A percentile compares a stretch with the other conserved stretches of the same genome.
These are phyloP conservation scores for Hydriomena furcata DNA, from an alignment of 2,888 invertebrate species.

Conservation along the genomic window DNA sequence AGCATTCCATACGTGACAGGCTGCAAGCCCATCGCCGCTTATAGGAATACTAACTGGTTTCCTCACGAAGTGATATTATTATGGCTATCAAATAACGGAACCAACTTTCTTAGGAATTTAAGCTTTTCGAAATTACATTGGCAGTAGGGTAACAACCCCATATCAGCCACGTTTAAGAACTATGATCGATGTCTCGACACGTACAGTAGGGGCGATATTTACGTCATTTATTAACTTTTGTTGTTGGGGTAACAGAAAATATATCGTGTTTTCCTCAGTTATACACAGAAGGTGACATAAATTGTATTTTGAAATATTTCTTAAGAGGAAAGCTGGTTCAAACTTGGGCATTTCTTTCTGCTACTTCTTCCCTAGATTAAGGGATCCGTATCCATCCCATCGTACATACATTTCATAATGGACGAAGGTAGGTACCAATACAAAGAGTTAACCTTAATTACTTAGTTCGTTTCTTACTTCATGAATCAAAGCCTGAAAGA, in stretches of 20 bases:
- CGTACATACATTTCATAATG: too few relatives aligned
- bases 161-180: conserved; percentile 40
- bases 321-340: too few relatives aligned
- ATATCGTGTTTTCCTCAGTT: conserved; percentile 31
- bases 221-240: conserved; percentile 59
- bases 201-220: conserved; percentile 48
- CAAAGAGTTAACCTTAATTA: too few relatives aligned
- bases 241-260: conserved; percentile 41
- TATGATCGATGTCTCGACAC: conserved; percentile 64
- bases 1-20: too few relatives aligned
- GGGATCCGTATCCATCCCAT: too few relatives aligned
- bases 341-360: too few relatives aligned
- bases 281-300: conserved; percentile 17
- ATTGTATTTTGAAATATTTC: neutral
- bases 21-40: too few relatives aligned
- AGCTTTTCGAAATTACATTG: neutral
- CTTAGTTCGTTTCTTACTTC: neutral
- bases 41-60: too few relatives aligned
- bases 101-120: neutral
- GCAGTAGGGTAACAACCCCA: conserved; percentile 1
- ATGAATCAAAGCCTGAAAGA: neutral
- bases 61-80: too few relatives aligned
- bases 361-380: too few relatives aligned
- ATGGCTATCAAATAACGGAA: too few relatives aligned
- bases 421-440: too few relatives aligned